These are phyloP conservation scores for Lepus americanus DNA, from an alignment of 2,113 vertebrate genomes.

Conservation along the genomic window DNA sequence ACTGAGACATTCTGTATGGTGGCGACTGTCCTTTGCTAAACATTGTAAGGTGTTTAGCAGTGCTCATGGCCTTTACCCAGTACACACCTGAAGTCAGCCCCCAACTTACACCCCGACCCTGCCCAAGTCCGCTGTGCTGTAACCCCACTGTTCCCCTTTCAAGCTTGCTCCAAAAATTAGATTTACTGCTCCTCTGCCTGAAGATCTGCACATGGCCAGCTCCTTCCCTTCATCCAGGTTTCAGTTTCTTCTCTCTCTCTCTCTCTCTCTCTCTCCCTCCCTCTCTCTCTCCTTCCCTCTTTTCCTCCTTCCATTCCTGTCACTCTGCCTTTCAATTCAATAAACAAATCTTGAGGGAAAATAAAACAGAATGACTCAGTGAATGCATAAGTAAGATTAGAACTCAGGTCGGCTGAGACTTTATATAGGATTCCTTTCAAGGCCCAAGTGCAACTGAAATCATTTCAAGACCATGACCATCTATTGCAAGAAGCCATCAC, in stretches of 20 bases:
- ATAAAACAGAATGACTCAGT: background rate
- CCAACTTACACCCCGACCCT: background rate
- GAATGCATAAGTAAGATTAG: background rate
- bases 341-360: too few relatives aligned
- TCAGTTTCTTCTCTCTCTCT: background rate
- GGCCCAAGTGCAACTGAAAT: background rate
- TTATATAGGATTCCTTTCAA: background rate
- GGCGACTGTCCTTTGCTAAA: too few relatives aligned
- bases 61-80: background rate
- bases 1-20: background rate
- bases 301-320: too few relatives aligned
- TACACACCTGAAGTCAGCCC: background rate
- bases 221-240: background rate
- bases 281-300: too few relatives aligned
- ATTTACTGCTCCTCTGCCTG: background rate
- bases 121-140: background rate
- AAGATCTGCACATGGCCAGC: background rate
- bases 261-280: too few relatives aligned
- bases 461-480: background rate
- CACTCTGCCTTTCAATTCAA: too few relatives aligned
- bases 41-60: background rate
- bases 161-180: constrained; percentile 2
- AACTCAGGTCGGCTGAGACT: background rate
- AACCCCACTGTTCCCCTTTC: background rate
- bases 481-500: background rate